Evolutionary conservation across 2,888 invertebrate species (phyloP), one percentile per base, ranked within the genome.

Genomic region (Rapana venosa): DNA sequence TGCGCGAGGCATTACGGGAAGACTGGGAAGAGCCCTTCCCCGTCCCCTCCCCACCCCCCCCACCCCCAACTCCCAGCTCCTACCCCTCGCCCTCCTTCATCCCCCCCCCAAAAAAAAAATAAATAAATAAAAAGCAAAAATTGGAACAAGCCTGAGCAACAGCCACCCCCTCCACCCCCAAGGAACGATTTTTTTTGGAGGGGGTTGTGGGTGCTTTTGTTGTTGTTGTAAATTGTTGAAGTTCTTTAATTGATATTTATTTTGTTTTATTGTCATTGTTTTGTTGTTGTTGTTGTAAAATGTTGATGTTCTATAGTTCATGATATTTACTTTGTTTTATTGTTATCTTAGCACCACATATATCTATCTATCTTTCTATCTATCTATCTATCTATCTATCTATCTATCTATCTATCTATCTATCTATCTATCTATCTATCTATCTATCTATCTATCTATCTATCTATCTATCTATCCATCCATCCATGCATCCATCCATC

Each of bases 1-100:
- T 61, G 61, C 32, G 77, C 77, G 32, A 79, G 30, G 77, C 77
- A 79, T 79, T 79, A 79, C 32, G 35, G 77, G 77, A 79, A 79
- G 30, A 74, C 26, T n/a, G n/a, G n/a, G 74, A 30, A n/a, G 74
- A 74, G 74, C 2, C 47, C 47, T n/a, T n/a, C n/a, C n/a, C n/a
- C n/a, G n/a, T n/a, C n/a, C n/a, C n/a, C n/a, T n/a, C 47, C 47
- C 47, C 47, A 2, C 47, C 47, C 47, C 47, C 47, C 47, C 47
- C 47, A 47, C 47, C 47, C 4, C 47, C 2, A 47, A 2, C 47
- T 8, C 47, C 47, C 47, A 2, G 4, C 47, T 8, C 47, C 47
- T 8, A 5, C 47, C 47, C 47, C 47, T 2, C 47, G 4, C 47
- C 47, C 47, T 2, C 47, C 47, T 5, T 8, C 47, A 47, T 8